Base-by-base conservation (phyloP, 2,797 vertebrate species). In the Typhlichthys subterraneus region DNA sequence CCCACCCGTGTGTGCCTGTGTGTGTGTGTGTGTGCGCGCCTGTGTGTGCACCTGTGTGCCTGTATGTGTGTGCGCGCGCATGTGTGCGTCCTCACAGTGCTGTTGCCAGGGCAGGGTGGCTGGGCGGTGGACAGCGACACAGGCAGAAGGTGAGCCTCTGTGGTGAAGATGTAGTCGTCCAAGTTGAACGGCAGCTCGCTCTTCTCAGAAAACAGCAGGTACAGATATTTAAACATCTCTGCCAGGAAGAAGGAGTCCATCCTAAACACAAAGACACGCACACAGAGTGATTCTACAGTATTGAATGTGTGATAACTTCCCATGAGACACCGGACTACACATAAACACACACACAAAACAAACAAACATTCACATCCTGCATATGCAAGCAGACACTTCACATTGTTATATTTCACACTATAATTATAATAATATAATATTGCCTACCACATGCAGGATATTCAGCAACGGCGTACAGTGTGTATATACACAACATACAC, bases 191-290 rank as follows among this genome's bases (percentile, higher is more conserved):
- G 90, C 51, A 94, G 86, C 63, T 94, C 85, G 46, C 61, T 89
- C 84, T 94, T 93, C 77, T 94, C 93, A 19, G 94, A 88, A 82
- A 94, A 94, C 68, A 94, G 84, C 81, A 94, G 87, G 85, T 93
- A 94, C 70, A 94, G 84, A 77, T 94, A 94, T 75, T 94, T 94
- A 73, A 94, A 94, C 94, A 94, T 94, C 89, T 94, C 94, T 2
- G 94, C 94, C 78, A 94, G 83, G 61, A 94, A 94, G 81, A 94
- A 94, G 0, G 94, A 94, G 81, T 94, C 94, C 94, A 94, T 94
- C 85, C 94, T 61, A 42, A 71, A 65, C 50, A 1, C 51, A 51
- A 7, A 9, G 1, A 9, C 9, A 23, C 23, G 2, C 9, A 42
- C 9, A 42, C 38, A 9, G 2, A 7, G 33, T 38, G 33, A 38